A percentile compares a stretch with the other conserved stretches of the same genome.
Conservation (phyloP, 1,140 invertebrate genomes). For the Adoxophyes honmai region DNA sequence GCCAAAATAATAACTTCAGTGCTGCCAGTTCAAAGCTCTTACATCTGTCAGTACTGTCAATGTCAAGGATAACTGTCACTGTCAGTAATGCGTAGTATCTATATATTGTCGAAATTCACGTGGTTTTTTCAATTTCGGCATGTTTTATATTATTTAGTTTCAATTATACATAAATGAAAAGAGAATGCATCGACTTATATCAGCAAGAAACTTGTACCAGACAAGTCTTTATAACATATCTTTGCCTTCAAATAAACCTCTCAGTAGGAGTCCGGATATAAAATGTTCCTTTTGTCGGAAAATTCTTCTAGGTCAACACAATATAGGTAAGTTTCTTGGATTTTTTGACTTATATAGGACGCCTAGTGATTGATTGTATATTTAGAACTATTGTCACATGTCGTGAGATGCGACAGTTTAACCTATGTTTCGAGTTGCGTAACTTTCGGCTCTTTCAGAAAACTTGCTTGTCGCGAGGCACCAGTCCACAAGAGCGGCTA, state of each 20-base stretch:
- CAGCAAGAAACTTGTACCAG: constrained; percentile 57
- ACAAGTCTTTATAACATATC: constrained; percentile 48
- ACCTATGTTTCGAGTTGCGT: constrained; percentile 58
- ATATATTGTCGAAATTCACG: constrained; percentile 49
- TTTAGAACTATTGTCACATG: constrained; percentile 2
- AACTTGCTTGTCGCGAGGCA: constrained; percentile 47
- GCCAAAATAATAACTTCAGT: background rate
- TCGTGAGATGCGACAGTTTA: constrained; percentile 32
- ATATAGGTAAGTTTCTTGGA: constrained; percentile 40
- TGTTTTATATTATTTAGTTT: constrained; percentile 33
- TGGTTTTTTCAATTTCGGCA: constrained; percentile 51
- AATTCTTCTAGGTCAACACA: constrained; percentile 45
- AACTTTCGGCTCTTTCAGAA: constrained; percentile 56
- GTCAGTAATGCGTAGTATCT: constrained; percentile 21
- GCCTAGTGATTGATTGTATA: background rate
- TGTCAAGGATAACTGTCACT: background rate
- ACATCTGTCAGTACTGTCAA: background rate
- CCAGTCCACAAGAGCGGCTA: constrained; percentile 66
- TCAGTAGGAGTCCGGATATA: constrained; percentile 42
- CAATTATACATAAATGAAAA: constrained; percentile 28
- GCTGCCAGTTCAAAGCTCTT: background rate
- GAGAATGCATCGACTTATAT: constrained; percentile 62
- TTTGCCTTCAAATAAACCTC: constrained; percentile 35
- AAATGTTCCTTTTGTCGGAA: constrained; percentile 67
- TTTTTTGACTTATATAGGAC: background rate